Conservation (phyloP, 2,888 invertebrate genomes). For the Apomyelois bistriatella region DNA sequence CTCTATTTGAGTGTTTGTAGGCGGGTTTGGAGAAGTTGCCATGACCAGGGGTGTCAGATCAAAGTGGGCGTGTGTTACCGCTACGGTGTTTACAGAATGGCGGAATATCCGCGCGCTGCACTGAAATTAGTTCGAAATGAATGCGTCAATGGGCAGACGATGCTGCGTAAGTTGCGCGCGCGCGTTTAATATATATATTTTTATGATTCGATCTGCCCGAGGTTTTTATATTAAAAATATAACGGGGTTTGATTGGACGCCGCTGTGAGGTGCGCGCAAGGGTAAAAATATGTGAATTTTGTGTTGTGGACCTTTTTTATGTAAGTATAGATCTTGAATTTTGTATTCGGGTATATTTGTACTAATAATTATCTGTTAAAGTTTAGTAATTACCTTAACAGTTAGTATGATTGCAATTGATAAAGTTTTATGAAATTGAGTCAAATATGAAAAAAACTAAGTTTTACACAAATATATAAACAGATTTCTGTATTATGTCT, state of each 20-base stretch:
- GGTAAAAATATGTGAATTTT: slow-evolving; percentile 24
- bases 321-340: slow-evolving; percentile 16
- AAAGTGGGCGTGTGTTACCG: slow-evolving; percentile 52
- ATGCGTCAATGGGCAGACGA: slow-evolving; percentile 75
- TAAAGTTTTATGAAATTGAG: no score
- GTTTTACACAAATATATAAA: no score
- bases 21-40: slow-evolving; percentile 31
- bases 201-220: slow-evolving; percentile 65
- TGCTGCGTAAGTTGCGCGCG: slow-evolving; percentile 51
- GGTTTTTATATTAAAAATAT: slow-evolving; percentile 71
- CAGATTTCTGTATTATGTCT: no score
- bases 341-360: no score
- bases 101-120: slow-evolving; percentile 71
- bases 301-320: slow-evolving; percentile 19
- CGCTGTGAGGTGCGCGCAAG: slow-evolving; percentile 57
- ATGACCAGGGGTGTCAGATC: slow-evolving; percentile 40
- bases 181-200: slow-evolving; percentile 70
- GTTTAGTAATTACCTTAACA: no score
- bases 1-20: slow-evolving; percentile 27
- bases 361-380: no score
- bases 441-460: no score
- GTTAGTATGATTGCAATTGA: no score
- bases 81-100: slow-evolving; percentile 75
- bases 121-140: slow-evolving; percentile 76
- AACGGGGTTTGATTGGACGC: slow-evolving; percentile 45